Evolutionary conservation across 1,140 invertebrate species (phyloP), one percentile per base, ranked within the genome.

Genomic region (Drosophila ogumai): DNA sequence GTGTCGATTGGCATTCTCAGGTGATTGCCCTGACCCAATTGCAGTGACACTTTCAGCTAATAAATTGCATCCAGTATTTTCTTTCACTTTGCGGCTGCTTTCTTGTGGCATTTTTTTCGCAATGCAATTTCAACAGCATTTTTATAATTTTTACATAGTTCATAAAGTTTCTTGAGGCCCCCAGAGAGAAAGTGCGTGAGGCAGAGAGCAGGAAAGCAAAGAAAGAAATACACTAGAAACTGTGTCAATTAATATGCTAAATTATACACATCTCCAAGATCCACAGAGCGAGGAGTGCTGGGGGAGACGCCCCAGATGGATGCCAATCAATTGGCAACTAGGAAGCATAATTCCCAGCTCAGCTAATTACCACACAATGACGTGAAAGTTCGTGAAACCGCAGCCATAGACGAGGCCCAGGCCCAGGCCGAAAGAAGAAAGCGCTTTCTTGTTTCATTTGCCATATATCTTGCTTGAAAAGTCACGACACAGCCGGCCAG

Each of bases 211-310:
- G 46, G 46, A 57, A 74, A 41, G 43, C 50, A 61, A 63, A 81
- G 47, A 55, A 34, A 68, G 44, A 68, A 52, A 72, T 50, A 50
- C 25, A 81, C 75, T 80, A 75, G 80, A 88, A 88, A 90, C 81
- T 88, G 73, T 88, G 84, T 90, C 84, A 88, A 88, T 88, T 88
- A 90, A 88, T 88, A 88, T 88, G 84, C 84, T 88, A 90, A 88
- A 88, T 90, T 88, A 88, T 88, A 88, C 84, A 82, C 75, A 74
- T 66, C 68, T 68, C 71, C 66, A 22, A 41, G 52, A 54, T 49
- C 52, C 36, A 52, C 34, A n/a, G 38, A 40, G 17, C 10, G 19
- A 17, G 49, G 12, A 19, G 40, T 25, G 66, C 9, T 28, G 72
- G 49, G 15, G 44, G 40, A 68, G 68, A 81, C 65, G 82, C 82